Conservation (phyloP, 2,113 vertebrate genomes). For the Oryctolagus cuniculus region mOryCun1.1 NC_091444.1:24865501-24866000, state of each 20-base stretch:
- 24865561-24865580: no score
- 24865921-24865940: neutral
- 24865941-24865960: neutral
- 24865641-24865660: no score
- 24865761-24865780: neutral
- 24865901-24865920: neutral
- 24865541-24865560: no score
- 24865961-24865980: neutral
- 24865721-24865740: neutral
- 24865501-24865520: no score
- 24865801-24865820: neutral
- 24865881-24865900: neutral
- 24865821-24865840: neutral
- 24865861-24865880: neutral
- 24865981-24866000: neutral
- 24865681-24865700: no score
- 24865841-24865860: neutral
- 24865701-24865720: no score
- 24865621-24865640: no score
- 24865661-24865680: no score
- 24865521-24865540: no score
- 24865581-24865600: no score
- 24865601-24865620: no score
- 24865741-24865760: neutral
- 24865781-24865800: neutral